Base-by-base conservation (phyloP, 2,888 invertebrate species). In the Cataglyphis altisquamis region DNA sequence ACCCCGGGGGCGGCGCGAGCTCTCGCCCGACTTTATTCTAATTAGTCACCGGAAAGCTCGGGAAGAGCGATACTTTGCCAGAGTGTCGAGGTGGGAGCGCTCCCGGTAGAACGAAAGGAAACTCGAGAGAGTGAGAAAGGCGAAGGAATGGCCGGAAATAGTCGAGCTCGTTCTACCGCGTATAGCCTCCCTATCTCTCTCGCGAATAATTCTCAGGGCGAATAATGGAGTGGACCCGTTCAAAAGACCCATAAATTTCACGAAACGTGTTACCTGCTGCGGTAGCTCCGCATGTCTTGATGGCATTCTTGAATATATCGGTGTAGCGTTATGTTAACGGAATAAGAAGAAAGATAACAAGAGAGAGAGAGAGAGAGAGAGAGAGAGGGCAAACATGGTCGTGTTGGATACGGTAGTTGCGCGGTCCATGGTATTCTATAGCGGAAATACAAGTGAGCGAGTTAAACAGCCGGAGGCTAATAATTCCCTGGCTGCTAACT, bases 381-480 rank as follows among this genome's bases (percentile, higher is more conserved):
- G 32, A 55, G 15, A 67, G 29, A 48, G 52, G 18, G 5, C 21
- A 48, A 45, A 64, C 73, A 57, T 66, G 66, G 77, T 82, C 67
- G 66, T 15, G 82, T 77, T 81, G 80, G 90, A 86, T 84, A 90
- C 85, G 82, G 84, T 86, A 84, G 83, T 89, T 87, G 88, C 83
- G 83, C 6, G 48, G 68, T 86, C 85, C 86, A 87, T 78, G 84
- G 84, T 87, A 90, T 90, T 89, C 90, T 89, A 86, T 87, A 89
- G 90, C 83, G 84, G 12, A 21, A 78, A 67, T 25, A 67, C 39
- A 68, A 87, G 88, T 86, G 80, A 87, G 88, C 78, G 91, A 92
- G 91, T 92, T 93, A 92, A 93, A 93, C 91, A 93, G 92, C 92
- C 91, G 85, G 89, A 86, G 91, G 93, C 92, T 91, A 92, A 90